These are phyloP conservation scores for Clarias fuscus DNA, from an alignment of 2,797 vertebrate genomes.

Conservation along the genomic window DNA sequence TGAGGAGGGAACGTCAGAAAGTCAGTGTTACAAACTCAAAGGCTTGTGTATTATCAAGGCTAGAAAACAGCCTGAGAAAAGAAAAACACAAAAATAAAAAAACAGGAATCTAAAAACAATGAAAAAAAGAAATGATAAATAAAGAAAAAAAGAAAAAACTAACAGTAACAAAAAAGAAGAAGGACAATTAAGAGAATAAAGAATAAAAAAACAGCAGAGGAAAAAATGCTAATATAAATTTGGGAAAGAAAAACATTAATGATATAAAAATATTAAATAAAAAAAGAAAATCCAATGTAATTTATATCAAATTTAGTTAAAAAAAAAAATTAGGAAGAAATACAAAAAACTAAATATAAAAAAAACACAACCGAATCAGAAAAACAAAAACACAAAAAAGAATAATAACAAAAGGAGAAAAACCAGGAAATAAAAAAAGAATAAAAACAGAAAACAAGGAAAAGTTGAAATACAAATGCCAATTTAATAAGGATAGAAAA, in stretches of 20 bases:
- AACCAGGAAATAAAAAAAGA: not conserved
- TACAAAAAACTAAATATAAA: not conserved
- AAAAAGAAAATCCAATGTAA: not conserved
- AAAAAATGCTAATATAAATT: not conserved
- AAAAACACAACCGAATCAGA: not conserved
- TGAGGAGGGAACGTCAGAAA: conserved; percentile 49
- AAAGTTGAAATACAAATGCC: not conserved
- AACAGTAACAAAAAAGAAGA: not conserved
- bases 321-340: not conserved
- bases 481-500: not conserved
- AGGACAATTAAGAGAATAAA: not conserved
- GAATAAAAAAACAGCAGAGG: not conserved
- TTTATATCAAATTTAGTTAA: too few relatives aligned
- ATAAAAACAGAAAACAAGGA: not conserved
- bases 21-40: not conserved
- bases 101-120: not conserved
- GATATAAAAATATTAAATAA: not conserved
- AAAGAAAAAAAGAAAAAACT: not conserved
- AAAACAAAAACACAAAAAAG: too few relatives aligned
- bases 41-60: not conserved
- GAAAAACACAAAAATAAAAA: not conserved
- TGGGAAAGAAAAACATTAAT: not conserved
- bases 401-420: too few relatives aligned
- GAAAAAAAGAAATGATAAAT: conserved; percentile 1
- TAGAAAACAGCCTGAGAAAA: not conserved